phyloP scores from a whole-genome alignment of 2,113 vertebrate genomes.

The Sander lucioperca region DNA sequence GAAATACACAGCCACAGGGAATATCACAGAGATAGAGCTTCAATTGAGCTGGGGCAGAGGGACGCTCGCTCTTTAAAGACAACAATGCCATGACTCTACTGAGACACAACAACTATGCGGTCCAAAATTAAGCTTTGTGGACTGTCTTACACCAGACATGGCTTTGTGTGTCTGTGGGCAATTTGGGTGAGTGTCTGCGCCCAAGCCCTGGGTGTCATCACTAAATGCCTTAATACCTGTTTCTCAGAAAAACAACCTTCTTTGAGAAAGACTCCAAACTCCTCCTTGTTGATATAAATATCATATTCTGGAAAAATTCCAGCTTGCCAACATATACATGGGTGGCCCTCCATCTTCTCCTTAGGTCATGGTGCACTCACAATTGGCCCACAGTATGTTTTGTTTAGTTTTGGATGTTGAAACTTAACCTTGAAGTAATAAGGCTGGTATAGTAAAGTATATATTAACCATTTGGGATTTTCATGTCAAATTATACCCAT shows the following conservation, averaged over 20 bases:
- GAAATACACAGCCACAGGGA: constrained; percentile 43
- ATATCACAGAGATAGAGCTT: constrained; percentile 18
- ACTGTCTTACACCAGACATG: neutral
- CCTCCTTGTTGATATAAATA: constrained; percentile 13
- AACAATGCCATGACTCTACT: constrained; percentile 1
- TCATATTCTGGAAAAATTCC: neutral
- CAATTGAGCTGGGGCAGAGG: constrained; percentile 32
- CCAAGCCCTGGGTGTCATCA: constrained; percentile 5
- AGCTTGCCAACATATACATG: neutral
- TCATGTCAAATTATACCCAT: neutral
- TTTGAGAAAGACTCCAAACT: constrained; percentile 16
- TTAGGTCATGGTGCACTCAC: neutral
- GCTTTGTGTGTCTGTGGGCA: constrained; percentile 3
- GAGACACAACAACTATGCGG: constrained; percentile 4
- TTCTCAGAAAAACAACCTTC: constrained; percentile 17
- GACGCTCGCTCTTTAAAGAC: constrained; percentile 21
- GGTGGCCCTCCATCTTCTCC: neutral
- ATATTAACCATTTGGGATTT: neutral
- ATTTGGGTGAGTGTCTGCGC: neutral
- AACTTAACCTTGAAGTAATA: neutral
- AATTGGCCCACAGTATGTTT: neutral
- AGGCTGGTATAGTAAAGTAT: neutral
- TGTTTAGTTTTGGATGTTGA: constrained; percentile 4
- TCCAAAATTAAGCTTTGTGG: constrained; percentile 19
- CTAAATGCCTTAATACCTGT: neutral